Percentiles rank a stretch among this genome's conserved stretches.
Conservation (phyloP, 2,797 vertebrate species). For the Varecia variegata region DNA sequence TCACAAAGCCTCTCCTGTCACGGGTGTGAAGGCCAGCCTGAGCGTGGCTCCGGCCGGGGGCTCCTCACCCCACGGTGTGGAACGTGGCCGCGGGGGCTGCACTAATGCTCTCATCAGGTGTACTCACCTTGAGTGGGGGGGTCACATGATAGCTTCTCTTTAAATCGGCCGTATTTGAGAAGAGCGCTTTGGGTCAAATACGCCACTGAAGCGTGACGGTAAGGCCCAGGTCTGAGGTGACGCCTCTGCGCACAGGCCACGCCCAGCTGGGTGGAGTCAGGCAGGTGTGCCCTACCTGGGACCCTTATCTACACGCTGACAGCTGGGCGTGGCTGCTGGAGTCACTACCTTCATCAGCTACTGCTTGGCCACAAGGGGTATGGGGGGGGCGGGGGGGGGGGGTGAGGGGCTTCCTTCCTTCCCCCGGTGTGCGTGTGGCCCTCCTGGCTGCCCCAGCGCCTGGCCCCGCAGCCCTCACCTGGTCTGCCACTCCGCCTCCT, state of each 20-base stretch:
- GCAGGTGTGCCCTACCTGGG: background rate
- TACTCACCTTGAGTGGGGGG: background rate
- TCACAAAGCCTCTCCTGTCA: background rate
- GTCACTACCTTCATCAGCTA: background rate
- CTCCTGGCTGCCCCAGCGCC: background rate
- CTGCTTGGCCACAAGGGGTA: background rate
- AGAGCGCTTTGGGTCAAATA: background rate
- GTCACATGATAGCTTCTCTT: background rate
- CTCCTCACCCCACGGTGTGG: too few relatives aligned
- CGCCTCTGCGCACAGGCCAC: background rate
- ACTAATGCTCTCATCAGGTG: background rate
- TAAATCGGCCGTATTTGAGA: background rate
- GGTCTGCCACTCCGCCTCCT: constrained; percentile 92
- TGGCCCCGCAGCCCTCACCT: constrained; percentile 83
- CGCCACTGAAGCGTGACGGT: rapidly evolving
- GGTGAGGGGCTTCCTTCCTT: rapidly evolving
- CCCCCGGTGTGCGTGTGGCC: background rate
- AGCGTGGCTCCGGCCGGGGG: background rate
- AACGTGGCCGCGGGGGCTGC: background rate
- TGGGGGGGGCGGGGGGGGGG: background rate
- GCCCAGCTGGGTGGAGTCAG: background rate
- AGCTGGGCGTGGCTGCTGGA: background rate
- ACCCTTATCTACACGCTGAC: too few relatives aligned
- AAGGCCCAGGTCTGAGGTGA: background rate
- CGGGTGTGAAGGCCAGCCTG: background rate